A percentile compares a stretch with the other conserved stretches of the same genome.
phyloP scores from a whole-genome alignment of 2,113 vertebrate species.

The Pangasianodon hypophthalmus region DNA sequence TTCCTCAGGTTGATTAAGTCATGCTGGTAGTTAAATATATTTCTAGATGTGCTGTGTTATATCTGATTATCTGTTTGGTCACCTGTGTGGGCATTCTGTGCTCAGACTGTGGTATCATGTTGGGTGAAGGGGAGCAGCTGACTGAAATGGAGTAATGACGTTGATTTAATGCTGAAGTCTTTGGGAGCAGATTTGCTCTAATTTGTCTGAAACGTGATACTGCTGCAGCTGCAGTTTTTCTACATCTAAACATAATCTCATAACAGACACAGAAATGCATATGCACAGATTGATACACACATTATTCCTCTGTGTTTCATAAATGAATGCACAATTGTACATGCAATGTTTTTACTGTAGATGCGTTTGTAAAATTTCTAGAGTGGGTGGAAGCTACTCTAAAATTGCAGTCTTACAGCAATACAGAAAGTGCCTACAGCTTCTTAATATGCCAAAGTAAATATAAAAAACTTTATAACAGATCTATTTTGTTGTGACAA shows the following conservation, averaged over 20 bases:
- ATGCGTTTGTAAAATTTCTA: not conserved
- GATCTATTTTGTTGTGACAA: slow-evolving; percentile 29
- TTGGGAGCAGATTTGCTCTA: slow-evolving; percentile 54
- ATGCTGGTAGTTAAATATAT: not conserved
- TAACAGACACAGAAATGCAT: slow-evolving; percentile 39
- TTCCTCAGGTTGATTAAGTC: not conserved
- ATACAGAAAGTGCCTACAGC: not conserved
- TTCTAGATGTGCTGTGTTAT: not conserved
- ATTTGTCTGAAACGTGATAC: slow-evolving; percentile 55
- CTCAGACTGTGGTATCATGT: not conserved
- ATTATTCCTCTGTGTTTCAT: not conserved
- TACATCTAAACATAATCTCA: slow-evolving; percentile 29
- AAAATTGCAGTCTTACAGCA: not conserved
- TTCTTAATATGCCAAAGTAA: not conserved
- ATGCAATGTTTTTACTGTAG: not conserved
- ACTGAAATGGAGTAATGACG: slow-evolving; percentile 40
- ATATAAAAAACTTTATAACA: not conserved
- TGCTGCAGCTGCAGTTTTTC: slow-evolving; percentile 47
- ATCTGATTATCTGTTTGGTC: not conserved
- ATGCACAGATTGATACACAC: not conserved
- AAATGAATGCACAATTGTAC: not conserved
- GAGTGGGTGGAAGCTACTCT: not conserved
- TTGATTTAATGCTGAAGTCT: slow-evolving; percentile 54
- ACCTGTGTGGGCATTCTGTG: not conserved
- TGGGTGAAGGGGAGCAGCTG: slow-evolving; percentile 31